These are phyloP conservation scores for Myiotriccus ornatus DNA, from an alignment of 2,797 vertebrate species.

Conservation along the genomic window DNA sequence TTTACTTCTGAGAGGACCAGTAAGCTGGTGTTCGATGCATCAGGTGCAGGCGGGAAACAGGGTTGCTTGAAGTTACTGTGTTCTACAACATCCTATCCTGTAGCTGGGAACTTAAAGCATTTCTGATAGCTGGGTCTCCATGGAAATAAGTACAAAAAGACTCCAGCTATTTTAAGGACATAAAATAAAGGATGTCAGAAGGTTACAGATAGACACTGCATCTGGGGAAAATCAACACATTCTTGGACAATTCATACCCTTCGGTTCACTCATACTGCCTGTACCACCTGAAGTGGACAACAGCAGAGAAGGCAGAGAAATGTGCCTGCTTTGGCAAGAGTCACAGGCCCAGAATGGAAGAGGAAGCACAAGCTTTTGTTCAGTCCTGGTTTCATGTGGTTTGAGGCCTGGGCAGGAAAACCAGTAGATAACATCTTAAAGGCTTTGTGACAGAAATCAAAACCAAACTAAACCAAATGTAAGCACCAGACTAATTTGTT, in stretches of 20 bases:
- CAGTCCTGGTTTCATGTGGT: not conserved
- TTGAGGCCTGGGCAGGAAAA: not conserved
- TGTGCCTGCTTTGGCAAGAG: not conserved
- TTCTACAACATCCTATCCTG: not conserved
- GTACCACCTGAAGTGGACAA: not conserved
- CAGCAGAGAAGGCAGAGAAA: not conserved
- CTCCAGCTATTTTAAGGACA: slow-evolving; percentile 71
- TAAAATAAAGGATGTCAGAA: not conserved
- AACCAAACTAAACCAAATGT: not conserved
- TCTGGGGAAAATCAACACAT: slow-evolving; percentile 31
- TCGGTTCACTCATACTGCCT: not conserved
- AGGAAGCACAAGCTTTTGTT: not conserved
- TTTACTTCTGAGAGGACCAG: not conserved
- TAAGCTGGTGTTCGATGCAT: not conserved
- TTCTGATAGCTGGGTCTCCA: slow-evolving; percentile 70
- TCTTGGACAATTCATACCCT: slow-evolving; percentile 44
- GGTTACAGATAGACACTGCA: slow-evolving; percentile 36
- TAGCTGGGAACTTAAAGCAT: slow-evolving; percentile 22
- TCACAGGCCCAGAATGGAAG: not conserved
- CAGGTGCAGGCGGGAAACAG: not conserved
- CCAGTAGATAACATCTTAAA: not conserved
- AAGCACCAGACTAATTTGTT: not conserved
- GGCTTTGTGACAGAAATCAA: not conserved
- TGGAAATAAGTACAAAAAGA: slow-evolving; percentile 65
- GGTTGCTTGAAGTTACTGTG: not conserved